phyloP scores from a whole-genome alignment of 2,797 vertebrate genomes.

The Anguilla megastoma region DNA sequence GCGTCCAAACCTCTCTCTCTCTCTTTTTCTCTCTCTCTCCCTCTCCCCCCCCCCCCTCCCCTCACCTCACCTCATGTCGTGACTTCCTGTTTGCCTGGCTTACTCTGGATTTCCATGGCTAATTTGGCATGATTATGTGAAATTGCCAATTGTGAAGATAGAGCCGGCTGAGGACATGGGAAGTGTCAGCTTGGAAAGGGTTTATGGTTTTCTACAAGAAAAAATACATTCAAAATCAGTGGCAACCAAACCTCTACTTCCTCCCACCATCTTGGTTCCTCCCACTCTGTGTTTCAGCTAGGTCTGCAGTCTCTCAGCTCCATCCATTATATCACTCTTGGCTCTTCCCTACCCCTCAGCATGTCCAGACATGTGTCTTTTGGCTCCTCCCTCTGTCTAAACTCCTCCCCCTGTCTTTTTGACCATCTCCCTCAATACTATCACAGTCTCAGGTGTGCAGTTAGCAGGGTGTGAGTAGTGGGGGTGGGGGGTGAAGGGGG shows the following conservation, averaged over 20 bases:
- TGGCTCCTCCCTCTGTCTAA: neutral
- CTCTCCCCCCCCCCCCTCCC: too few relatives aligned
- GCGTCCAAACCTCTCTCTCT: neutral
- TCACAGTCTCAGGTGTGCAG: neutral
- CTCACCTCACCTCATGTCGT: neutral
- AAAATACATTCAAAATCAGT: slow-evolving; percentile 62
- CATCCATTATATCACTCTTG: neutral
- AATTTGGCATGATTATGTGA: neutral
- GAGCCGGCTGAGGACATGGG: neutral
- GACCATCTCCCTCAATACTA: neutral
- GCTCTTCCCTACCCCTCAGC: neutral
- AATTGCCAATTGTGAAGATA: neutral
- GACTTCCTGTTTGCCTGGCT: slow-evolving; percentile 21
- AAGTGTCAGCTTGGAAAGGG: neutral
- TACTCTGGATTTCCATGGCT: slow-evolving; percentile 12
- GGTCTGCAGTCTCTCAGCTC: neutral
- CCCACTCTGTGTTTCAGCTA: neutral
- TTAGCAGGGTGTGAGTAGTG: neutral
- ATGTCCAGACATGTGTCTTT: neutral
- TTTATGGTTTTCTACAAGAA: slow-evolving; percentile 42
- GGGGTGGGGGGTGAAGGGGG: neutral
- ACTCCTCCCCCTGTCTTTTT: neutral
- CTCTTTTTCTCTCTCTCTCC: neutral
- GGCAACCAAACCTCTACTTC: slow-evolving; percentile 34
- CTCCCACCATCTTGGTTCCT: neutral